Conservation (phyloP, 2,888 invertebrate genomes). For the Carpatolechia fugitivella region DNA sequence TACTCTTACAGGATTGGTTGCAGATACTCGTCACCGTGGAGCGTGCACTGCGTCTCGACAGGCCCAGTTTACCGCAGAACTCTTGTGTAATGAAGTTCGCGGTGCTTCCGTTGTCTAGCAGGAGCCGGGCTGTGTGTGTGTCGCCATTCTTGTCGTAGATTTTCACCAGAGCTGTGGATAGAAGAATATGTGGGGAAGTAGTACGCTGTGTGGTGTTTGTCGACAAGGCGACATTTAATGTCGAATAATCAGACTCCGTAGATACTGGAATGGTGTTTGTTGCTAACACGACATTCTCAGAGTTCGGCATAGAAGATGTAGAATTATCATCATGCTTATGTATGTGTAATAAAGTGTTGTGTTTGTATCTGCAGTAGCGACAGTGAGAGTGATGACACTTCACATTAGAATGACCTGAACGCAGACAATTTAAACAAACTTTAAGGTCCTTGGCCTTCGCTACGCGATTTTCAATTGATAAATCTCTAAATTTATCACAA, state of each 20-base stretch:
- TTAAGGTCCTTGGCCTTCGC: slow-evolving; percentile 9
- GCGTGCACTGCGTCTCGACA: background rate
- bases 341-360: slow-evolving; percentile 15
- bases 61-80: slow-evolving; percentile 1
- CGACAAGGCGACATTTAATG: background rate
- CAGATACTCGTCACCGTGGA: slow-evolving; percentile 15
- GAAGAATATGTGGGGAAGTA: background rate
- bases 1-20: slow-evolving; percentile 4
- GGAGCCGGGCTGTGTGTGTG: slow-evolving; percentile 3
- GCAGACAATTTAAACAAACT: slow-evolving; percentile 14
- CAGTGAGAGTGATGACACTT: slow-evolving; percentile 8
- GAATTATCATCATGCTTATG: background rate
- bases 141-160: slow-evolving; percentile 8
- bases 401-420: slow-evolving; percentile 5
- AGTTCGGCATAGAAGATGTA: no score
- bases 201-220: background rate
- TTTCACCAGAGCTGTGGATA: slow-evolving; percentile 20
- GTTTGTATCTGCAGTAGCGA: slow-evolving; percentile 14
- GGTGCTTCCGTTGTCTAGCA: slow-evolving; percentile 18
- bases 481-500: slow-evolving; percentile 7
- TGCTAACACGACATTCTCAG: background rate
- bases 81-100: slow-evolving; percentile 11
- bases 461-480: slow-evolving; percentile 10
- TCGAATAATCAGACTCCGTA: no score
- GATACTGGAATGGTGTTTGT: background rate